These are phyloP conservation scores for Acleris holmiana DNA, from an alignment of 2,888 invertebrate species.

Conservation along the genomic window DNA sequence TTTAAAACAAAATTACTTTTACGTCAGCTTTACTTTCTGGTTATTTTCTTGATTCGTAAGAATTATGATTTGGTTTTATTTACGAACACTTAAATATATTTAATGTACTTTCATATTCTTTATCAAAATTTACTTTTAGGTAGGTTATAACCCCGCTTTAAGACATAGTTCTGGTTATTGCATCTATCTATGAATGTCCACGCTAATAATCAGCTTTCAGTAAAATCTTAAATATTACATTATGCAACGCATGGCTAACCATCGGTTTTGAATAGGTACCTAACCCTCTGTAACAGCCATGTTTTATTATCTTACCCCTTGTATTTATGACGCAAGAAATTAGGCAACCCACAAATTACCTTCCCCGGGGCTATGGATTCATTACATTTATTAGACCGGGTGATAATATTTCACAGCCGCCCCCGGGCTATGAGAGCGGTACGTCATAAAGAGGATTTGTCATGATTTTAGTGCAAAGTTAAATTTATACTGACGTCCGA, in stretches of 20 bases:
- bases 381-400: slow-evolving; percentile 32
- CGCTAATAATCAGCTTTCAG: no score
- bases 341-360: slow-evolving; percentile 35
- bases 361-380: slow-evolving; percentile 28
- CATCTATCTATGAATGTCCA: no score
- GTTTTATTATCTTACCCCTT: slow-evolving; percentile 38
- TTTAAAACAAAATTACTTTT: no score
- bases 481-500: not conserved
- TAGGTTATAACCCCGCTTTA: no score
- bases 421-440: slow-evolving; percentile 13
- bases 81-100: no score
- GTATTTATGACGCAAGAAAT: slow-evolving; percentile 42
- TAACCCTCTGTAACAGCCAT: slow-evolving; percentile 28
- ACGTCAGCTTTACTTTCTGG: no score
- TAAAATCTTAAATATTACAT: no score
- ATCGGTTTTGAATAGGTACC: slow-evolving; percentile 11
- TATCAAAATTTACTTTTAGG: no score
- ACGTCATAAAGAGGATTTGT: not conserved
- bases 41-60: no score
- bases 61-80: no score
- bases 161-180: no score
- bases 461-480: not conserved
- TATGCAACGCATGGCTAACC: not conserved
- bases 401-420: slow-evolving; percentile 24
- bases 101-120: no score